Evolutionary conservation across 2,888 invertebrate genomes (phyloP).

Genomic region (Ischnus inquisitorius): DNA sequence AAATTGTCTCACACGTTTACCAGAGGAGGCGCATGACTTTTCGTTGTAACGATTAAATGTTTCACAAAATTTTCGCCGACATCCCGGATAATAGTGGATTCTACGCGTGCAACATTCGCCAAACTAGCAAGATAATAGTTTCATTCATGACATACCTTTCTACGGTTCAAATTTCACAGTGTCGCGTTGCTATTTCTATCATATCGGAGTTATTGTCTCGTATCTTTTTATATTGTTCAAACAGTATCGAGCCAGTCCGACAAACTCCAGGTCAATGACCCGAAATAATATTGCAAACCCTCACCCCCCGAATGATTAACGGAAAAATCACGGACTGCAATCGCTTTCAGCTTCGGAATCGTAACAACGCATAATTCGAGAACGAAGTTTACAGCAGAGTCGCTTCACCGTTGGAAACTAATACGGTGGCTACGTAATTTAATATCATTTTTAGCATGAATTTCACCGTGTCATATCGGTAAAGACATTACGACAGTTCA

Average conservation of each 20-base stretch:
- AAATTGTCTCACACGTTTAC: constrained; percentile 6
- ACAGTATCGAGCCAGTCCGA: not conserved
- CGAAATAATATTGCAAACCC: not conserved
- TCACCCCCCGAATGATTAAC: not conserved
- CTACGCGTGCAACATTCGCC: not conserved
- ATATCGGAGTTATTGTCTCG: not conserved
- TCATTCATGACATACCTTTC: too few species aligned
- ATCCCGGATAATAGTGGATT: not conserved
- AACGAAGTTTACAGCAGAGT: not conserved
- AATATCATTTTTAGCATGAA: constrained; percentile 22
- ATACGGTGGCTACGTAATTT: not conserved
- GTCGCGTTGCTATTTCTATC: too few species aligned
- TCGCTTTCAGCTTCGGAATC: not conserved
- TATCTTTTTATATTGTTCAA: not conserved
- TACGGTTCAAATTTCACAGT: too few species aligned
- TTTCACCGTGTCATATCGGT: constrained; percentile 5
- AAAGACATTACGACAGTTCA: constrained; percentile 35
- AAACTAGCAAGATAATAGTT: too few species aligned
- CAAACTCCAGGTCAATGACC: not conserved
- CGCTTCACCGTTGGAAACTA: not conserved
- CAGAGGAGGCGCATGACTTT: not conserved
- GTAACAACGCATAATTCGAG: not conserved
- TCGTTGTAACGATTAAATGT: not conserved
- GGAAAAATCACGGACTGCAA: not conserved
- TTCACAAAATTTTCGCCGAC: not conserved